Evolutionary conservation across 2,113 vertebrate species (phyloP), one percentile per base, ranked within the genome.

Genomic region (Mobula hypostoma): DNA sequence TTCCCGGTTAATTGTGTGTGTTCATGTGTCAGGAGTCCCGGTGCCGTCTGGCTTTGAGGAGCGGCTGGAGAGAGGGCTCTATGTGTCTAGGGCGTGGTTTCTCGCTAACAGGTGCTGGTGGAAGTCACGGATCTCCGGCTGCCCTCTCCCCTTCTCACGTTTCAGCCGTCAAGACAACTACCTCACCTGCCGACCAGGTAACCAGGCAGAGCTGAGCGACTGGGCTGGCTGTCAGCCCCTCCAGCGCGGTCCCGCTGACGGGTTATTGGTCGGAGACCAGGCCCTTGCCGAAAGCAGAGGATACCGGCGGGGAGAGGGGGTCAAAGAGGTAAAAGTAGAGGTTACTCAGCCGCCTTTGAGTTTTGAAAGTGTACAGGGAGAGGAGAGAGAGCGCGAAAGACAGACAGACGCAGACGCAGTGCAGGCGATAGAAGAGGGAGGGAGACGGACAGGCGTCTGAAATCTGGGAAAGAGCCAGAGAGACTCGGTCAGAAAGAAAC

Each of bases 101-200:
- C 12, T 40, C 82, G 21, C 82, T 9, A 21, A 56, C 82, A 85
- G 63, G 63, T 91, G 32, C 56, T 74, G 36, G 29, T 56, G 91
- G 70, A 93, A 74, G 66, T 93, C 91, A 93, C 70, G 91, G 70
- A 93, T 74, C 91, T 93, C 68, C 70, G 91, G 91, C 32, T 93
- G 14, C n/a, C 7, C 2, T 5, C 15, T 8, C 63, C 17, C n/a
- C 29, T 74, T 74, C 91, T 93, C 91, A 48, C 8, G 91, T 7
- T 48, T 14, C 36, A 93, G 90, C 36, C 11, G 4, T 32, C 15
- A 7, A 61, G 11, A 56, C 5, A 27, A 87, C 12, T 61, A 24
- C 27, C 2, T 9, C 27, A 32, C 58, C 85, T 12, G 61, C 58
- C n/a, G 32, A 17, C 58, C 85, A 66, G 85, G 29, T 63, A 29